These are phyloP conservation scores for Ephestia elutella DNA, from an alignment of 1,140 invertebrate species.

Conservation along the genomic window DNA sequence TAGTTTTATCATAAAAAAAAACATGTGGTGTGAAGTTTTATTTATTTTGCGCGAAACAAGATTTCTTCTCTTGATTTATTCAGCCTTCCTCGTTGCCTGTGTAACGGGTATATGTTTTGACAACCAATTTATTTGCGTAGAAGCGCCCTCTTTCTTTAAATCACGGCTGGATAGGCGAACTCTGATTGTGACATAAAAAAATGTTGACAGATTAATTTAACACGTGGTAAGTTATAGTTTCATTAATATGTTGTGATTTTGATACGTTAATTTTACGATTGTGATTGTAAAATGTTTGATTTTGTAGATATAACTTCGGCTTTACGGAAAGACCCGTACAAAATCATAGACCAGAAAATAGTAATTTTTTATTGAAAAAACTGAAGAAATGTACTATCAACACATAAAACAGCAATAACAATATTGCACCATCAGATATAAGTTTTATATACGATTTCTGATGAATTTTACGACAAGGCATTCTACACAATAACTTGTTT, in stretches of 20 bases:
- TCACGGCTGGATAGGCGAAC: conserved; percentile 15
- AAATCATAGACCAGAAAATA: too few species aligned
- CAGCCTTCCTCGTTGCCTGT: conserved; percentile 16
- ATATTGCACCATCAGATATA: too few species aligned
- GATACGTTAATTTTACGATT: not conserved
- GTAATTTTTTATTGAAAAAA: too few species aligned
- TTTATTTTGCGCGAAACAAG: conserved; percentile 15
- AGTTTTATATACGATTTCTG: too few species aligned
- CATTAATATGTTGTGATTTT: not conserved
- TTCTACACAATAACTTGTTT: too few species aligned
- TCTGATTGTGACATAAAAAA: conserved; percentile 7
- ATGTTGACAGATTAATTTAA: conserved; percentile 7
- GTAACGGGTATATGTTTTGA: conserved; percentile 25
- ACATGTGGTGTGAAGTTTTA: conserved; percentile 16
- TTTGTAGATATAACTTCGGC: too few species aligned
- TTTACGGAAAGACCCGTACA: too few species aligned
- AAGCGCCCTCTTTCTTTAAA: conserved; percentile 10
- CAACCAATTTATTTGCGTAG: conserved; percentile 25
- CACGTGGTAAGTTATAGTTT: not conserved
- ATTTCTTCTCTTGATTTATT: conserved; percentile 24
- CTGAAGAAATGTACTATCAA: too few species aligned
- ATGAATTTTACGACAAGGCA: too few species aligned
- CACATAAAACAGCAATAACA: too few species aligned
- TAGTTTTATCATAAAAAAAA: conserved; percentile 1
- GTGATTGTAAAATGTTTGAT: conserved; percentile 20